Conservation (phyloP, 2,888 invertebrate genomes). For the Asteroscopus sphinx region DNA sequence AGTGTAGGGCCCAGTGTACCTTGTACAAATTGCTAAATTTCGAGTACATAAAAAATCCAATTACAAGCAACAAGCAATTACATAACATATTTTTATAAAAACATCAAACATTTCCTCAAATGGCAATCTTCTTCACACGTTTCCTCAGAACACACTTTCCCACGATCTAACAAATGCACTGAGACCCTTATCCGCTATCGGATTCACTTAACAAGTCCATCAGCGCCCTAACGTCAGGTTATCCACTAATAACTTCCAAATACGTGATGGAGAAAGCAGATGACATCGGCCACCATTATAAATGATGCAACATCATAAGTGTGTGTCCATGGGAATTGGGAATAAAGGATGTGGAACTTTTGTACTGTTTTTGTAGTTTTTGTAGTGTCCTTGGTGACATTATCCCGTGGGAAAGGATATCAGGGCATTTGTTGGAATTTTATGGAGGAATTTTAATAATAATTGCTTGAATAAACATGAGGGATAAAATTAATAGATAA, state of each 20-base stretch:
- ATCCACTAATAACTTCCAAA: constrained; percentile 71
- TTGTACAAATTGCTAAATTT: too few species aligned
- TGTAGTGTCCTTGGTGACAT: not conserved
- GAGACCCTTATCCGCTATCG: constrained; percentile 42
- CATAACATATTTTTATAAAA: too few species aligned
- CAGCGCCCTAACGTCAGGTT: constrained; percentile 46
- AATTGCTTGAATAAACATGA: too few species aligned
- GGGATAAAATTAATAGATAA: too few species aligned
- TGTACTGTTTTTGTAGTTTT: not conserved
- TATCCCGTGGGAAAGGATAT: not conserved
- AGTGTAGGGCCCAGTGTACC: too few species aligned
- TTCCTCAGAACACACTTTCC: not conserved
- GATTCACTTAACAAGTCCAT: constrained; percentile 70
- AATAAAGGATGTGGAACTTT: constrained; percentile 5
- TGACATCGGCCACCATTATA: constrained; percentile 50
- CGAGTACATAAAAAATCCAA: too few species aligned
- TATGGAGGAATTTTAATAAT: too few species aligned
- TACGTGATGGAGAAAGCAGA: constrained; percentile 70
- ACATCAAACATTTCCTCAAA: too few species aligned
- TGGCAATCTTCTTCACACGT: not conserved
- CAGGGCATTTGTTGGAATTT: not conserved
- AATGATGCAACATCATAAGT: constrained; percentile 56
- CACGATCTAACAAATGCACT: constrained; percentile 11
- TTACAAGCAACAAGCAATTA: too few species aligned
- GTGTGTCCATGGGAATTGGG: constrained; percentile 1